Percentiles rank a stretch among this genome's conserved stretches.
phyloP scores from a whole-genome alignment of 1,140 invertebrate genomes.

The Probaryconus sp. region DNA sequence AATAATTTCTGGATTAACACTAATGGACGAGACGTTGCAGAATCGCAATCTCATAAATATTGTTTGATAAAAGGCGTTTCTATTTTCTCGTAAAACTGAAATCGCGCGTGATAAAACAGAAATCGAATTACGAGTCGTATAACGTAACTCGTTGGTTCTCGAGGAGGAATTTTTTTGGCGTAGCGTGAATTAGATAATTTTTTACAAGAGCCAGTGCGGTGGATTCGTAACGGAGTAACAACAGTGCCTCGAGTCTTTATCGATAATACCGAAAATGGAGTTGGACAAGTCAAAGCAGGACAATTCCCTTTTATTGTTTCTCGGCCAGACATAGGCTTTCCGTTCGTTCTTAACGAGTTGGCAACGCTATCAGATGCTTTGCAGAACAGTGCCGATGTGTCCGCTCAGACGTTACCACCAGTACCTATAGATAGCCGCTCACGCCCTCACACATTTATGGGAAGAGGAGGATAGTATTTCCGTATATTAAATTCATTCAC shows the following conservation, averaged over 20 bases:
- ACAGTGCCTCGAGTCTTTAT: constrained; percentile 19
- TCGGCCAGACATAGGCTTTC: constrained; percentile 5
- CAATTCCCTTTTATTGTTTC: constrained; percentile 22
- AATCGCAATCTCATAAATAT: not conserved
- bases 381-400: constrained; percentile 52
- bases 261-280: constrained; percentile 16
- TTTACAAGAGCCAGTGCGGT: constrained; percentile 49
- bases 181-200: constrained; percentile 10
- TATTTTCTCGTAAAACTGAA: not conserved
- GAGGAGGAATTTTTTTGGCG: constrained; percentile 5
- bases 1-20: too few species aligned
- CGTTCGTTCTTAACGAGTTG: constrained; percentile 71
- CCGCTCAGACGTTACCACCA: constrained; percentile 72
- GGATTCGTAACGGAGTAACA: constrained; percentile 23
- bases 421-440: constrained; percentile 58
- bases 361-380: constrained; percentile 67
- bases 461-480: too few species aligned
- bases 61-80: not conserved
- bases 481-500: constrained; percentile 44
- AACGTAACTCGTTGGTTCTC: not conserved
- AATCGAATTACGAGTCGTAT: not conserved
- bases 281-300: constrained; percentile 6
- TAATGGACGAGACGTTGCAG: too few species aligned
- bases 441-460: constrained; percentile 14
- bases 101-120: not conserved